Evolutionary conservation across 2,797 vertebrate genomes (phyloP), one percentile per base, ranked within the genome.

Genomic region (Peromyscus attwateri): DNA sequence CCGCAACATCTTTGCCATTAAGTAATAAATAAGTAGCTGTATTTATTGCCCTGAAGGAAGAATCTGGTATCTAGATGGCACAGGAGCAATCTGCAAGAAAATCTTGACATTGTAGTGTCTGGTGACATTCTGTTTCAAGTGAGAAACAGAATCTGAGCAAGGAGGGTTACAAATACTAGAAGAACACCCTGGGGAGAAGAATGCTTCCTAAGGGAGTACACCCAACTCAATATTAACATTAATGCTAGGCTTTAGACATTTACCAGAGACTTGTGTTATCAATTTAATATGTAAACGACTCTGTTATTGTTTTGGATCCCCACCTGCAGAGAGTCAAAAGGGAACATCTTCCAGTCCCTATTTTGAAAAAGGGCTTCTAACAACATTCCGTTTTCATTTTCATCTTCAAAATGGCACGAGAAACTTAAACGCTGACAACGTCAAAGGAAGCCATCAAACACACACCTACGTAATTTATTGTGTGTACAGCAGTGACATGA

Each of bases 251-350:
- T 14, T 88, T 97, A 82, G 80, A 89, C 80, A 68, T 87, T 92
- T 92, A 87, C 83, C 60, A 60, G 94, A 90, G 81, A 88, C 43
- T 85, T 19, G 0, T 21, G 7, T 52, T 95, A 95, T 80, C 92
- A 97, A 96, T 97, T 97, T 97, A 97, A 80, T 96, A 97, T 95
- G 95, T 94, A 97, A 97, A 97, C 71, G 55, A 68, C 52, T 76
- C 62, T 46, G 31, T 16, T 77, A 71, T 31, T 66, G 17, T 82
- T 89, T 75, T 87, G 71, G 40, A 62, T 17, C 52, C n/a, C 75
- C 19, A 75, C 49, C 80, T 55, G 21, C 25, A 62, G 81, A 4
- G 52, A 49, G 17, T 66, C 16, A 62, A 85, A 85, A 89, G 49
- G 37, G 34, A 94, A 68, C 0, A 7, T 76, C 64, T 93, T 79